Evolutionary conservation across 2,888 invertebrate genomes (phyloP), one percentile per base, ranked within the genome.

Genomic region (Sussaba pulchella): DNA sequence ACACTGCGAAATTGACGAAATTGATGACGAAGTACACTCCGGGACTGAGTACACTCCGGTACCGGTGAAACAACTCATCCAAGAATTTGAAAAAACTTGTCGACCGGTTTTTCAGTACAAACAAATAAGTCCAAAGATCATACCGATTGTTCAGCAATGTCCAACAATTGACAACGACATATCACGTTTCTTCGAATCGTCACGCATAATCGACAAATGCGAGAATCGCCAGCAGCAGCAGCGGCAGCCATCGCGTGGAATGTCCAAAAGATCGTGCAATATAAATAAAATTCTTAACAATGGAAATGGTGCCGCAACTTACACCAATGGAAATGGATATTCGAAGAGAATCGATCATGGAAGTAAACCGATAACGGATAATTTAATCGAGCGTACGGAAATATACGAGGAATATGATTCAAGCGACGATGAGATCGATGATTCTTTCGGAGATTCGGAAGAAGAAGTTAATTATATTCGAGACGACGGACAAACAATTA

Each of bases 41-140:
- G 31, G 6, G 6, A 88, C 67, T 66, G 91, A 91, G 6, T 91
- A 92, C 70, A 92, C 92, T 0, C 92, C 92, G 39, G 88, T 92
- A 3, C 92, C 92, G 8, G 92, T 93, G 1, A 93, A 92, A 77
- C 92, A 92, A 61, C 88, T 95, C 39, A 95, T 95, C 63, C 93
- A 93, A 80, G 94, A 93, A 83, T 95, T 95, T 85, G 95, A 95
- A 86, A 93, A 94, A 85, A 94, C 94, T n/a, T 93, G 93, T n/a
- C 91, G 93, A 88, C 94, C 94, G 0, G 88, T 92, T 4, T 91
- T 94, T 88, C 93, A 93, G 73, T 93, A 93, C 84, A 94, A 94
- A 83, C 93, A 94, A 83, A 92, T 93, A 52, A 89, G 92, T 69
- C 88, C 90, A 0, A 91, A 87, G 78, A 79, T 87, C 36, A 86